phyloP scores from a whole-genome alignment of 2,888 invertebrate species.

The Neria commutata region DNA sequence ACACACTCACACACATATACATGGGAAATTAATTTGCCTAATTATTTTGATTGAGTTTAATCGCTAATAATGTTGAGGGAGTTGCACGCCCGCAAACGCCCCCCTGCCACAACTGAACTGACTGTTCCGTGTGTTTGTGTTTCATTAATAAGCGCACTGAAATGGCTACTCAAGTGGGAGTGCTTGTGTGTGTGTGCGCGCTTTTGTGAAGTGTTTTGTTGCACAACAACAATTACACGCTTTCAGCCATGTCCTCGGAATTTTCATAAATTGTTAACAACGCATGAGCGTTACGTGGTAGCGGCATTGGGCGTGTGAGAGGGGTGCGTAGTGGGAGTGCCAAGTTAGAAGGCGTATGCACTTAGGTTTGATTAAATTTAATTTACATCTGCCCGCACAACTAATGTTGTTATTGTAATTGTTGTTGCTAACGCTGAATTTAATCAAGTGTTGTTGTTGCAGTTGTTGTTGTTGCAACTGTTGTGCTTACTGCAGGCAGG shows the following conservation, averaged over 20 bases:
- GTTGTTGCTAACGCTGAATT: conserved; percentile 18
- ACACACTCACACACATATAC: too few relatives aligned
- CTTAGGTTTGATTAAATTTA: conserved; percentile 24
- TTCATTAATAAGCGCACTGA: background rate
- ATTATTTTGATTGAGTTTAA: conserved; percentile 20
- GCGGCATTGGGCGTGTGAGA: too few relatives aligned
- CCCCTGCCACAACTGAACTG: too few relatives aligned
- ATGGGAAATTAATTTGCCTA: conserved; percentile 25
- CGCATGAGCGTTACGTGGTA: background rate
- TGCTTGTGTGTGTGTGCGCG: background rate
- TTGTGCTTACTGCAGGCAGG: background rate
- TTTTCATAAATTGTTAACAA: conserved; percentile 25
- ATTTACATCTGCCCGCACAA: conserved; percentile 13
- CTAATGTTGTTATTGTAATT: background rate
- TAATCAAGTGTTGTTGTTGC: conserved; percentile 21
- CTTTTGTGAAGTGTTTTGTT: conserved; percentile 14
- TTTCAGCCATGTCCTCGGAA: background rate
- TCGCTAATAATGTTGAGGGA: conserved; percentile 11
- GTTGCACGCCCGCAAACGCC: background rate
- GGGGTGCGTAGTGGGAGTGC: too few relatives aligned
- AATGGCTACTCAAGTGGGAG: background rate
- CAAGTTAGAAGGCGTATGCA: too few relatives aligned
- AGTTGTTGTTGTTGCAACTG: background rate
- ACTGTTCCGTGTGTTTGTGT: background rate
- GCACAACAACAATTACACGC: conserved; percentile 23